phyloP scores from a whole-genome alignment of 2,113 vertebrate species.

The Phalacrocorax pelagicus region DNA sequence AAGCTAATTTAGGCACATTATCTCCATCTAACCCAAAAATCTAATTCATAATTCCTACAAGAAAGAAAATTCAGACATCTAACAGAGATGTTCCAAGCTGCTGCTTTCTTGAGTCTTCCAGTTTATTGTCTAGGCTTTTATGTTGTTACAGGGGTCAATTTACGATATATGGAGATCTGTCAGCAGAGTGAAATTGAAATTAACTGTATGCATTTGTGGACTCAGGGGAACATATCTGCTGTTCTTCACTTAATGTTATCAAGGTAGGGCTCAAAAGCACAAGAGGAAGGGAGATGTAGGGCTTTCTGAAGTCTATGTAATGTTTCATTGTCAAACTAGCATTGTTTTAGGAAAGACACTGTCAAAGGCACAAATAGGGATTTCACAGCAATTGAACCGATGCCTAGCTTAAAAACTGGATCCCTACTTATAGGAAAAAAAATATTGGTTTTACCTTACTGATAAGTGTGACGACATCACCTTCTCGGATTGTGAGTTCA shows the following conservation, averaged over 20 bases:
- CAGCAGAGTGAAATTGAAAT: background rate
- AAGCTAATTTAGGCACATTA: background rate
- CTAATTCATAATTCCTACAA: background rate
- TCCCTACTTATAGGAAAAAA: background rate
- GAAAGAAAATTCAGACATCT: background rate
- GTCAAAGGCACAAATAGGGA: background rate
- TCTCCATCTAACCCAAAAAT: background rate
- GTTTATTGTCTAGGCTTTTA: background rate
- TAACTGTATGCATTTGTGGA: background rate
- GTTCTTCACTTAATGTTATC: background rate
- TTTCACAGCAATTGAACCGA: background rate
- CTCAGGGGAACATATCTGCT: background rate
- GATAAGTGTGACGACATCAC: conserved; percentile 91
- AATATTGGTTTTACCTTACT: conserved; percentile 84
- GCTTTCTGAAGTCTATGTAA: background rate
- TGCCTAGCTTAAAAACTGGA: background rate
- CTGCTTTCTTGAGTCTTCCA: background rate
- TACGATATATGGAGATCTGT: background rate
- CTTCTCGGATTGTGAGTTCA: conserved; percentile 95
- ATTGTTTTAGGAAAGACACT: background rate
- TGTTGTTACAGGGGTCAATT: background rate
- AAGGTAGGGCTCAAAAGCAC: background rate
- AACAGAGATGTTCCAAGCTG: background rate
- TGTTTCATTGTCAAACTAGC: background rate
- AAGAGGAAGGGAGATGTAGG: background rate